Conservation (phyloP, 2,113 vertebrate species). For the Nettapus auritus region DNA sequence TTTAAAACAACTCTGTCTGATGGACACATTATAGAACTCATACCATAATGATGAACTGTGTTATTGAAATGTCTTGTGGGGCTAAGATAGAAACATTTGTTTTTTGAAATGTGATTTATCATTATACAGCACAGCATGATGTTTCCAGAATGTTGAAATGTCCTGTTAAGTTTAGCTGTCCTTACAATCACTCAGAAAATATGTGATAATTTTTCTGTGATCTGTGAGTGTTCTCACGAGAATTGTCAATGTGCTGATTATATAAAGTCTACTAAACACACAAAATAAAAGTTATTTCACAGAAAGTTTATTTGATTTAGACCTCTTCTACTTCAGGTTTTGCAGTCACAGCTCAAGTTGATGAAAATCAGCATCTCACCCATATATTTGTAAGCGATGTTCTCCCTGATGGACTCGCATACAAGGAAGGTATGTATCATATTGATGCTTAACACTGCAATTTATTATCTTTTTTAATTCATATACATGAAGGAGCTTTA, state of each 20-base stretch:
- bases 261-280: background rate
- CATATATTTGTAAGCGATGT: constrained; percentile 90
- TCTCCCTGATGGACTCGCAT: constrained; percentile 85
- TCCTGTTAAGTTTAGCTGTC: background rate
- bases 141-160: background rate
- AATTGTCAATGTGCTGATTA: background rate
- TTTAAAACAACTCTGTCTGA: background rate
- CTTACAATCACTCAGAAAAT: background rate
- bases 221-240: background rate
- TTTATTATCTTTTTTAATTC: background rate
- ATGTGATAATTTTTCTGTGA: background rate
- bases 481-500: background rate
- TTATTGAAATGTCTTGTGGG: background rate
- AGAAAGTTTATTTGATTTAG: background rate
- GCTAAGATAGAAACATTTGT: background rate
- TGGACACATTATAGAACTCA: background rate
- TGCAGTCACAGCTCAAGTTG: constrained; percentile 88
- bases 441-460: background rate
- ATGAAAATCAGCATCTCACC: constrained; percentile 79
- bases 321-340: constrained; percentile 78
- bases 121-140: background rate
- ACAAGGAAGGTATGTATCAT: constrained; percentile 82
- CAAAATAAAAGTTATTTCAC: background rate
- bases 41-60: background rate
- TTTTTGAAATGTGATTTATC: background rate